These are phyloP conservation scores for Araneus ventricosus DNA, from an alignment of 1,140 invertebrate species.

Conservation along the genomic window DNA sequence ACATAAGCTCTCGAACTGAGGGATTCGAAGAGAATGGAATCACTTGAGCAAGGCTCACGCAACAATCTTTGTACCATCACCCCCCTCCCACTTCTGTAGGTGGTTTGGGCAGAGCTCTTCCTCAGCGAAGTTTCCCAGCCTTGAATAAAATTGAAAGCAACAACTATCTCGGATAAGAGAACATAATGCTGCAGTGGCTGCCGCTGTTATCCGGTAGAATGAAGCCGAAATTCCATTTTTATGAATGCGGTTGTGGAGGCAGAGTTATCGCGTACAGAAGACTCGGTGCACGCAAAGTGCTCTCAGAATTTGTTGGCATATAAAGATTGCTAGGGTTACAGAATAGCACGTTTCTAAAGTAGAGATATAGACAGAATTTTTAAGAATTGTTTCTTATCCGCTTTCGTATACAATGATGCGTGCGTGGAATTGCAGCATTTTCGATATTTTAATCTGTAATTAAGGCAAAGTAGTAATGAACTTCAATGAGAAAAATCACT, in stretches of 20 bases:
- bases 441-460: no score
- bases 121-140: background rate
- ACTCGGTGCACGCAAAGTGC: no score
- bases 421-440: no score
- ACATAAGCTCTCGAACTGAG: conserved; percentile 9
- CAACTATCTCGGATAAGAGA: background rate
- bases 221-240: conserved; percentile 2
- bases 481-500: no score
- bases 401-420: no score
- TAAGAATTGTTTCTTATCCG: no score
- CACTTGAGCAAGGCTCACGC: conserved; percentile 22
- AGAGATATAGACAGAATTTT: no score
- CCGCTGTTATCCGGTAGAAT: background rate
- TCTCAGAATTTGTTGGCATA: no score
- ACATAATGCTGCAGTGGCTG: background rate
- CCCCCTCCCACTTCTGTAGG: background rate
- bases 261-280: background rate
- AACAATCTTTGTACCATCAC: background rate
- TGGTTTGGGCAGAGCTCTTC: background rate
- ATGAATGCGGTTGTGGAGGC: background rate
- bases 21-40: background rate
- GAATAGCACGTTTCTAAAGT: no score
- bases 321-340: no score
- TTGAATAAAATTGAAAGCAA: conserved; percentile 30
- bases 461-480: no score